A percentile compares a stretch with the other conserved stretches of the same genome.
Conservation (phyloP, 2,797 vertebrate genomes). For the Paratrypauchen microcephalus region DNA sequence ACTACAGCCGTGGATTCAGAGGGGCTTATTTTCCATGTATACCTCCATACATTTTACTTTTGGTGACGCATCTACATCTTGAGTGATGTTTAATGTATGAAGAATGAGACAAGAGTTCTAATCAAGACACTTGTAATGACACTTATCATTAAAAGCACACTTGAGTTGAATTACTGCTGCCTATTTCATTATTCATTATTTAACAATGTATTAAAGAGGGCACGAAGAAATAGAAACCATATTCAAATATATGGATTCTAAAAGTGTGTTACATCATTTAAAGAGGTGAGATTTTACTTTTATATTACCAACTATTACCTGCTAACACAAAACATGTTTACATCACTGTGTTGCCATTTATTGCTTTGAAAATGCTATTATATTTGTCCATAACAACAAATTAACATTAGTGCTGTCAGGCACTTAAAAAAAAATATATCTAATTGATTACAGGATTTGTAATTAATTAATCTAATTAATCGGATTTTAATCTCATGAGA, state of each 20-base stretch:
- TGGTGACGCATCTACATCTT: neutral
- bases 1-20: no score
- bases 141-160: conserved; percentile 2
- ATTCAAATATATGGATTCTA: neutral
- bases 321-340: no score
- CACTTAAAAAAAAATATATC: no score
- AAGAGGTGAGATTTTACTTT: neutral
- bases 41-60: neutral
- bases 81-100: neutral
- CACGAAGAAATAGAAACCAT: neutral
- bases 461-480: no score
- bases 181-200: neutral
- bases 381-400: no score
- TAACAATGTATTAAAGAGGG: neutral
- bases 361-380: no score
- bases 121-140: conserved; percentile 5
- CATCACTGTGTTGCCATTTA: no score
- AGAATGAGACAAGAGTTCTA: neutral
- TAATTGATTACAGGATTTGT: no score
- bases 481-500: no score
- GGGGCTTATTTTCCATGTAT: neutral
- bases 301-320: no score
- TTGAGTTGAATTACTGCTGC: neutral
- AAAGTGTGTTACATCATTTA: neutral
- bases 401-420: no score